A percentile compares a stretch with the other conserved stretches of the same genome.
These are phyloP conservation scores for Agrenia bidenticulata DNA, from an alignment of 2,888 invertebrate genomes.

Conservation along the genomic window DNA sequence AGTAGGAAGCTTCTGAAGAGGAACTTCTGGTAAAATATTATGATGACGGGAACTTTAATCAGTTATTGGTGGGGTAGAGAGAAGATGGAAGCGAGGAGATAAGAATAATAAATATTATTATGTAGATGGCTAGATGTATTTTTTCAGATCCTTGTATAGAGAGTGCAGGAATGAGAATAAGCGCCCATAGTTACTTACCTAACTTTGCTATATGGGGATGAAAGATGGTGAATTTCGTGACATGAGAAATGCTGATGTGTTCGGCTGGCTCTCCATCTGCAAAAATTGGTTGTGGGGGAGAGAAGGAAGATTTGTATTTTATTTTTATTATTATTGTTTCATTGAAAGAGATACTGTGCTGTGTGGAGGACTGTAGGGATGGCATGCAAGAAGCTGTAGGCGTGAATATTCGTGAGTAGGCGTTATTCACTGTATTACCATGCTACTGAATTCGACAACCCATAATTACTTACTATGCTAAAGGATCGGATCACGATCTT, in stretches of 20 bases:
- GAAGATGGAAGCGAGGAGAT: constrained; percentile 3
- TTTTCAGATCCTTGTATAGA: too few species aligned
- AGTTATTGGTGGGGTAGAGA: neutral
- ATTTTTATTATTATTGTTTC: neutral
- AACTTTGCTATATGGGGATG: neutral
- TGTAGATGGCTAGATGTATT: neutral
- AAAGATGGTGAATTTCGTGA: constrained; percentile 12
- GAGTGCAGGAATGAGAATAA: neutral
- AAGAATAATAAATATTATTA: neutral
- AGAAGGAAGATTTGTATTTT: constrained; percentile 8
- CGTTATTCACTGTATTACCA: constrained; percentile 50
- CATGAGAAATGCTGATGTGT: neutral
- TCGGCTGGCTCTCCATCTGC: neutral
- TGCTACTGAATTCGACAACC: constrained; percentile 54
- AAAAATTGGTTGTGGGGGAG: constrained; percentile 13
- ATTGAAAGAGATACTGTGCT: constrained; percentile 8
- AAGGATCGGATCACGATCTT: constrained; percentile 6
- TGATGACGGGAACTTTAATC: constrained; percentile 9
- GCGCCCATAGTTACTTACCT: neutral
- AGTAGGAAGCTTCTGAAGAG: constrained; percentile 10
- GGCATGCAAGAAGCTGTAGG: constrained; percentile 53
- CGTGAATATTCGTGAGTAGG: constrained; percentile 53
- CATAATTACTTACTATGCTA: constrained; percentile 45
- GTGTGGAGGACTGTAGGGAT: neutral
- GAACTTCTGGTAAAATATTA: constrained; percentile 4